Evolutionary conservation across 2,113 vertebrate genomes (phyloP).

Genomic region (Mohoua ochrocephala): DNA sequence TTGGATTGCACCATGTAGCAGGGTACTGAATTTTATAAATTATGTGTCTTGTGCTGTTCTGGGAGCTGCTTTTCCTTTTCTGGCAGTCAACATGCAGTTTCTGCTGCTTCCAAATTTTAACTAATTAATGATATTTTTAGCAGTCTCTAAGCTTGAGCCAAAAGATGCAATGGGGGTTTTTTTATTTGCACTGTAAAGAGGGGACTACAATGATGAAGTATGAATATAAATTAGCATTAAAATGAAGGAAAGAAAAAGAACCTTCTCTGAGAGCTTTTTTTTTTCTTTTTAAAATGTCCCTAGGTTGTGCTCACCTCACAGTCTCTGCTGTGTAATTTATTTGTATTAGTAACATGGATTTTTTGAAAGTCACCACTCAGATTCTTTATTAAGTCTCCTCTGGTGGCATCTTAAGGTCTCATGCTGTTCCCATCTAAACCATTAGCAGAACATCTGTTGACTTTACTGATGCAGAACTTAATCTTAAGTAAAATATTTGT

Average conservation of each 20-base stretch:
- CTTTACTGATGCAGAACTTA: background rate
- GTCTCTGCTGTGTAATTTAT: background rate
- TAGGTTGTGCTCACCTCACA: background rate
- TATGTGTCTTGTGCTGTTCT: background rate
- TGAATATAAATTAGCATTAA: background rate
- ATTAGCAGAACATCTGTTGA: conserved; percentile 6
- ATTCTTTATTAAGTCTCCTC: background rate
- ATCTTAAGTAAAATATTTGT: conserved; percentile 3
- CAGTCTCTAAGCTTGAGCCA: background rate
- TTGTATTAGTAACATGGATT: background rate
- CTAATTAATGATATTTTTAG: background rate
- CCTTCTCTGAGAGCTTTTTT: background rate
- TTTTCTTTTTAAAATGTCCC: accelerated
- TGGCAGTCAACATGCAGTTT: background rate
- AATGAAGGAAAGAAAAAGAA: background rate
- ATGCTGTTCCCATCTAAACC: background rate
- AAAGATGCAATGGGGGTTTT: background rate
- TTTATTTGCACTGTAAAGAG: background rate
- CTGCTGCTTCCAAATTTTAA: background rate
- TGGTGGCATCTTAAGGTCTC: background rate
- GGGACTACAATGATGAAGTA: background rate
- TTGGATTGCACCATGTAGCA: conserved; percentile 89
- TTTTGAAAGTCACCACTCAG: background rate
- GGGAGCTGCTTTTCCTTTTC: background rate
- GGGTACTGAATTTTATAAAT: conserved; percentile 70